phyloP scores from a whole-genome alignment of 2,113 vertebrate genomes.

The Xenus cinereus region DNA sequence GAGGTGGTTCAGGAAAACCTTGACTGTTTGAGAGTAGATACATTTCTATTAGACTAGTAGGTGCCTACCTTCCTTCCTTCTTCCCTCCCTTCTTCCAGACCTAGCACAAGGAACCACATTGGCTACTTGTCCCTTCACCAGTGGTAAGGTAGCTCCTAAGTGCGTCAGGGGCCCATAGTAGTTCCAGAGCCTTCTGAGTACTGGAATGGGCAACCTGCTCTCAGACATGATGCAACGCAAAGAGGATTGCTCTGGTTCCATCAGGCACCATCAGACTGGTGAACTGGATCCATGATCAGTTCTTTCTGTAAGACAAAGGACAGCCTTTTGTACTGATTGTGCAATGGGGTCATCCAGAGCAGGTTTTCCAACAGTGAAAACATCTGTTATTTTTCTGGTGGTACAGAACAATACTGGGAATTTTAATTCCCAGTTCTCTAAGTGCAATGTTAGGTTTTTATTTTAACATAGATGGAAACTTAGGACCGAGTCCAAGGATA shows the following conservation, averaged over 20 bases:
- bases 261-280: neutral
- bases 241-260: neutral
- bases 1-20: neutral
- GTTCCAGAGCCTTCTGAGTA: neutral
- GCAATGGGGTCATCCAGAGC: neutral
- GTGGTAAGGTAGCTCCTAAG: neutral
- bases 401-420: neutral
- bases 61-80: neutral
- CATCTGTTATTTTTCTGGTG: neutral
- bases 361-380: neutral
- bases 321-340: neutral
- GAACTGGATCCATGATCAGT: neutral
- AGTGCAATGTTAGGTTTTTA: neutral
- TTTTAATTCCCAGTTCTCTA: neutral
- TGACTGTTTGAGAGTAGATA: neutral
- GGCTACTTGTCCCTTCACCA: neutral
- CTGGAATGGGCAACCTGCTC: neutral
- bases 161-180: neutral
- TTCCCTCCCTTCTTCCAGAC: neutral
- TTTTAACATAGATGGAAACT: neutral
- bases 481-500: neutral
- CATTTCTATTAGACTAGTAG: neutral
- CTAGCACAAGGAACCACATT: neutral
- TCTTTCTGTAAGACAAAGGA: neutral
- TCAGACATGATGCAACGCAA: neutral